These are phyloP conservation scores for Lottia scabra DNA, from an alignment of 2,888 invertebrate species.

Conservation along the genomic window DNA sequence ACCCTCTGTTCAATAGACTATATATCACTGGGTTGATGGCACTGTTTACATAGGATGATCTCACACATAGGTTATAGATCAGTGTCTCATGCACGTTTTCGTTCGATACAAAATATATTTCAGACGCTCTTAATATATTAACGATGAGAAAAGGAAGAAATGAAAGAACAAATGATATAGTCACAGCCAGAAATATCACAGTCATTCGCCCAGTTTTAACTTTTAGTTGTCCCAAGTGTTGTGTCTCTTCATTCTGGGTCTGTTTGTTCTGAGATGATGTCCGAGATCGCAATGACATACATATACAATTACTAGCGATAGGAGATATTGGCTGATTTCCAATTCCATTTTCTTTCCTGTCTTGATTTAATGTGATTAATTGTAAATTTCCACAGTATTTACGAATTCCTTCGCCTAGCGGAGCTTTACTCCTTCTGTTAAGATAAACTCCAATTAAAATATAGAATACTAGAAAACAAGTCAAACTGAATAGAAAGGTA, in stretches of 20 bases:
- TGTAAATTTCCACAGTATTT: too few species aligned
- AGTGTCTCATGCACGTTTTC: slow-evolving; percentile 36
- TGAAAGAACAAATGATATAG: slow-evolving; percentile 46
- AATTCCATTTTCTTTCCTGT: slow-evolving; percentile 27
- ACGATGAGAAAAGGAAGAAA: slow-evolving; percentile 51
- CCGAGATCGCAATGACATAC: neutral
- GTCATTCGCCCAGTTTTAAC: slow-evolving; percentile 46
- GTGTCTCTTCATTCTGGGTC: neutral
- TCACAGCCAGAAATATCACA: slow-evolving; percentile 51
- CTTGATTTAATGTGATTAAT: slow-evolving; percentile 24
- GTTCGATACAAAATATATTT: slow-evolving; percentile 42
- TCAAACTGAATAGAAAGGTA: slow-evolving; percentile 41
- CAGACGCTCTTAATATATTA: slow-evolving; percentile 45
- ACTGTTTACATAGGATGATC: slow-evolving; percentile 55
- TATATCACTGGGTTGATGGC: slow-evolving; percentile 54
- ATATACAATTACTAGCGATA: neutral
- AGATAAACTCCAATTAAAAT: slow-evolving; percentile 46
- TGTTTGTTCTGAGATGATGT: too few species aligned
- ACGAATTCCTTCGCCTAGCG: slow-evolving; percentile 35
- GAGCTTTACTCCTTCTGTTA: slow-evolving; percentile 40
- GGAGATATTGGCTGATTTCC: slow-evolving; percentile 20
- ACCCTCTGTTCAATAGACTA: slow-evolving; percentile 45
- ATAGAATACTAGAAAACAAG: slow-evolving; percentile 44
- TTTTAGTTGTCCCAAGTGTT: slow-evolving; percentile 20
- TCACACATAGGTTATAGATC: slow-evolving; percentile 49